These are phyloP conservation scores for Medauroidea extradentata DNA, from an alignment of 1,140 invertebrate genomes.

Conservation along the genomic window DNA sequence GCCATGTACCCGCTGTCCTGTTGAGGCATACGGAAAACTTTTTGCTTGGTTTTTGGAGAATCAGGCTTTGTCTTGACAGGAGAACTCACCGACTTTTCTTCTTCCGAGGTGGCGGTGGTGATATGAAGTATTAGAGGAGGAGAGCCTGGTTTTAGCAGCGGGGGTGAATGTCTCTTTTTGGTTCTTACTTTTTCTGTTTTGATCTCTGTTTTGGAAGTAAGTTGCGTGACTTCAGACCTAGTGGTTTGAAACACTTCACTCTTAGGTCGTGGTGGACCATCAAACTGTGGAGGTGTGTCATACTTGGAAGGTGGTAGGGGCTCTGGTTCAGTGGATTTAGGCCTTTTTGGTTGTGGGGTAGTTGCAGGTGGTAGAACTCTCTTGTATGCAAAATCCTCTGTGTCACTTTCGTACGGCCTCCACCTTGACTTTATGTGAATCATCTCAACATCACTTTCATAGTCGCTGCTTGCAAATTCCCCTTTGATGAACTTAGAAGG, in stretches of 20 bases:
- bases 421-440: conserved; percentile 51
- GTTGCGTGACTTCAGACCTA: conserved; percentile 14
- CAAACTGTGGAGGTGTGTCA: conserved; percentile 47
- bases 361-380: conserved; percentile 49
- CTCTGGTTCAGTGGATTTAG: conserved; percentile 51
- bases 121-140: conserved; percentile 50
- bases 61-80: conserved; percentile 44
- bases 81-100: conserved; percentile 18
- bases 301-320: conserved; percentile 56
- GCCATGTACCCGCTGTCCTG: conserved; percentile 64
- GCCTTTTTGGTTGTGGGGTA: conserved; percentile 36
- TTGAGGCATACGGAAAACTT: conserved; percentile 41
- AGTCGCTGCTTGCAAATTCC: conserved; percentile 60
- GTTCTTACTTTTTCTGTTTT: conserved; percentile 19
- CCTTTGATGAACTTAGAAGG: conserved; percentile 59
- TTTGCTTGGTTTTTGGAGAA: conserved; percentile 52
- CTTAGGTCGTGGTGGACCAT: conserved; percentile 46
- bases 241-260: conserved; percentile 25
- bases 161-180: conserved; percentile 29
- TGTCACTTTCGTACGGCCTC: conserved; percentile 61
- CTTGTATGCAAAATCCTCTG: conserved; percentile 51
- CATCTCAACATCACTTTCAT: conserved; percentile 64
- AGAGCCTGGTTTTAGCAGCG: conserved; percentile 47
- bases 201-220: conserved; percentile 17
- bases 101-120: conserved; percentile 11